Conservation (phyloP, 2,797 vertebrate genomes). For the Gymnothorax reevesii region DNA sequence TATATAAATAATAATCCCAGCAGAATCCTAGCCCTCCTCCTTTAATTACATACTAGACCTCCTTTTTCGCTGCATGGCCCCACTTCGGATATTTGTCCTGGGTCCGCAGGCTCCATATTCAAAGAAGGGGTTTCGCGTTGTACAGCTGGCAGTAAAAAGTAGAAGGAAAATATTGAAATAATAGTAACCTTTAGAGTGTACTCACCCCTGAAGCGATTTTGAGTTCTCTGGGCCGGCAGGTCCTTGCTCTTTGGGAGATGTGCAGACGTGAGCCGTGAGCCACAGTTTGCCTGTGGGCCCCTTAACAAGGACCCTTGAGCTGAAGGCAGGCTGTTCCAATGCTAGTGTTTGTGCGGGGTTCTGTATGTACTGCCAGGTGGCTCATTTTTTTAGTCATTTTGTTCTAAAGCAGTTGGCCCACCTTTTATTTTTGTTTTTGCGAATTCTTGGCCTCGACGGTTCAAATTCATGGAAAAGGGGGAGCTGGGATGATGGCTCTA, state of each 20-base stretch:
- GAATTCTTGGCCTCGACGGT: no score
- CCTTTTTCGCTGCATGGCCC: slow-evolving; percentile 28
- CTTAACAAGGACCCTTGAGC: background rate
- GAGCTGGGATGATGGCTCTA: no score
- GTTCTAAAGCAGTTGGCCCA: background rate
- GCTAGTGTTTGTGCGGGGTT: background rate
- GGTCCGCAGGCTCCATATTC: slow-evolving; percentile 39
- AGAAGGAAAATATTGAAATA: slow-evolving; percentile 36
- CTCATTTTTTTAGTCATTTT: slow-evolving; percentile 30
- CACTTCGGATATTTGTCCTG: slow-evolving; percentile 30
- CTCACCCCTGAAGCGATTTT: slow-evolving; percentile 28
- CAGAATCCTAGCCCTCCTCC: slow-evolving; percentile 31
- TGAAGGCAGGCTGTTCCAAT: background rate
- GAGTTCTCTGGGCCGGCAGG: slow-evolving; percentile 18
- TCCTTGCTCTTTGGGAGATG: background rate
- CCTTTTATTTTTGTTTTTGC: background rate
- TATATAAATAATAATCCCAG: slow-evolving; percentile 30
- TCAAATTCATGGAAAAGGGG: no score
- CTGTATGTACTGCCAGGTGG: background rate
- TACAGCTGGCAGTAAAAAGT: slow-evolving; percentile 32
- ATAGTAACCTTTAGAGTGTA: background rate
- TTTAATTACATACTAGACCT: slow-evolving; percentile 51
- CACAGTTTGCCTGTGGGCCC: background rate
- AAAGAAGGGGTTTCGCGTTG: slow-evolving; percentile 43
- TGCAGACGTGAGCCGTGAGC: background rate